phyloP scores from a whole-genome alignment of 2,888 invertebrate genomes.

The Meghimatium bilineatum region DNA sequence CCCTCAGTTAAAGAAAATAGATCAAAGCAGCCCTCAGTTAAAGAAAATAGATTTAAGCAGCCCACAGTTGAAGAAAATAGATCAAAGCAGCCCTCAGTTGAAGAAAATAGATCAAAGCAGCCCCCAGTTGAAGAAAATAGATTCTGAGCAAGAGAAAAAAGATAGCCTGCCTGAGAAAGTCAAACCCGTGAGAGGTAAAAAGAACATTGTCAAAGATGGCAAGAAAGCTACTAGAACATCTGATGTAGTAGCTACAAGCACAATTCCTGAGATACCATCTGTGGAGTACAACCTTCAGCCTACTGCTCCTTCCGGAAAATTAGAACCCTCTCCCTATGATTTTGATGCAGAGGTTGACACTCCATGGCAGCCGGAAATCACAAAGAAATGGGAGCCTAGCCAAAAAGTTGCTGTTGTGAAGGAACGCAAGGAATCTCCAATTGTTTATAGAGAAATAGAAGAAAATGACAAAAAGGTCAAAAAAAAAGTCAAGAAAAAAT shows the following conservation, averaged over 20 bases:
- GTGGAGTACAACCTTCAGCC: slow-evolving; percentile 39
- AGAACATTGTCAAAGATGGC: slow-evolving; percentile 40
- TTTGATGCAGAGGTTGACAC: slow-evolving; percentile 46
- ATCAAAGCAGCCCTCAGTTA: slow-evolving; percentile 35
- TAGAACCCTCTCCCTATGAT: slow-evolving; percentile 52
- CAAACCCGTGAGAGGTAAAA: slow-evolving; percentile 45
- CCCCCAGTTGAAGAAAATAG: slow-evolving; percentile 48
- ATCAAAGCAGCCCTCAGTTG: no score
- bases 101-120: slow-evolving; percentile 43
- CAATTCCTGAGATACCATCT: slow-evolving; percentile 43
- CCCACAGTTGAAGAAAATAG: slow-evolving; percentile 48
- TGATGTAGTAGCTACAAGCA: slow-evolving; percentile 18
- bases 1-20: slow-evolving; percentile 48
- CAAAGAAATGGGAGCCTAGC: slow-evolving; percentile 54
- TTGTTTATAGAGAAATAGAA: slow-evolving; percentile 10
- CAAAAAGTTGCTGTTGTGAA: slow-evolving; percentile 23
- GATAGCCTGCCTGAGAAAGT: slow-evolving; percentile 55
- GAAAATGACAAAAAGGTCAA: slow-evolving; percentile 54
- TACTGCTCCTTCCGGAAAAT: neutral
- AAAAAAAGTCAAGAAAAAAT: slow-evolving; percentile 56
- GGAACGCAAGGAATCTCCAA: slow-evolving; percentile 17
- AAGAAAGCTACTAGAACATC: slow-evolving; percentile 43
- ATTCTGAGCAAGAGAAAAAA: slow-evolving; percentile 44
- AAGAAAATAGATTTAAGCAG: slow-evolving; percentile 51
- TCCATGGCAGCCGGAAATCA: slow-evolving; percentile 53